Evolutionary conservation across 2,888 invertebrate species (phyloP).

Genomic region (Trachelus tabidus): DNA sequence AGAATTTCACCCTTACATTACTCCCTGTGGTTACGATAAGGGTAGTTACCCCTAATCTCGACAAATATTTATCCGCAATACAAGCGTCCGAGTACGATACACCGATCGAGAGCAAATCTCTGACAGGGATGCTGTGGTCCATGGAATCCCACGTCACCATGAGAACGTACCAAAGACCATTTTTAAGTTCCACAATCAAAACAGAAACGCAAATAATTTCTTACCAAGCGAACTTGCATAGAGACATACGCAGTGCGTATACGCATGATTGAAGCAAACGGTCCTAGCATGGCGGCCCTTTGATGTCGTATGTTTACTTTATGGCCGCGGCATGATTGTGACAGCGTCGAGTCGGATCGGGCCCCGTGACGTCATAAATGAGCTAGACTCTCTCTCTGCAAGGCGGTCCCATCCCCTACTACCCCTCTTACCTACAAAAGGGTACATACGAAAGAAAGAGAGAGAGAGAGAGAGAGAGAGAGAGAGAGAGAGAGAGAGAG

Average conservation of each 20-base stretch:
- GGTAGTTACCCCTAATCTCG: neutral
- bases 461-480: constrained; percentile 35
- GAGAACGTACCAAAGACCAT: neutral
- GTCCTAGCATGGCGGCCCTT: constrained; percentile 38
- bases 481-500: constrained; percentile 24
- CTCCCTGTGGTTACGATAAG: neutral
- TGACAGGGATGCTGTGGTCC: neutral
- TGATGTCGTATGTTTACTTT: constrained; percentile 53
- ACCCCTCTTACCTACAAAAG: constrained; percentile 18
- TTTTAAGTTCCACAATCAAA: neutral
- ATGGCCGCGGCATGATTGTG: constrained; percentile 48
- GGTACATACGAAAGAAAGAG: constrained; percentile 31
- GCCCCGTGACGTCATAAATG: constrained; percentile 44
- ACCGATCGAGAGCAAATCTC: neutral
- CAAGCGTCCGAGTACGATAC: neutral
- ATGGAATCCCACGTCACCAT: neutral
- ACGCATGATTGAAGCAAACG: neutral
- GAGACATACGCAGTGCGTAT: neutral
- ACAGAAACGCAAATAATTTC: neutral
- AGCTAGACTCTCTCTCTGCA: constrained; percentile 15
- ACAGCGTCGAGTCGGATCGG: constrained; percentile 38
- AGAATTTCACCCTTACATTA: neutral
- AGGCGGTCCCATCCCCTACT: neutral
- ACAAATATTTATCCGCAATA: neutral
- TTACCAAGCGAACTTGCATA: neutral